These are phyloP conservation scores for Nipponia nippon DNA, from an alignment of 2,113 vertebrate genomes.

Conservation along the genomic window DNA sequence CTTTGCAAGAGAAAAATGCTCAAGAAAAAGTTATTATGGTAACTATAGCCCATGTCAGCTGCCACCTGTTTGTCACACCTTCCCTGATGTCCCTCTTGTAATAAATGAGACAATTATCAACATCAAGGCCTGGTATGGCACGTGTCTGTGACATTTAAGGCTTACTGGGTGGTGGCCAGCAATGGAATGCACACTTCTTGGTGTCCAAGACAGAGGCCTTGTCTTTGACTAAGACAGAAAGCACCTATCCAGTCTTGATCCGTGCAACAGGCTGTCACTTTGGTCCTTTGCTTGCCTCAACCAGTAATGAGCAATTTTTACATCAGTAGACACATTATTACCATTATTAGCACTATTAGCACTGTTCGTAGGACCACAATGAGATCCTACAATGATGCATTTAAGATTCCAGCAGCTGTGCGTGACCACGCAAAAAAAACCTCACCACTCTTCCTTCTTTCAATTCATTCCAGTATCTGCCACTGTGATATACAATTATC, in stretches of 20 bases:
- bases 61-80: neutral
- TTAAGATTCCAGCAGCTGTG: neutral
- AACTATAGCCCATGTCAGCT: neutral
- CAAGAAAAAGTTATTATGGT: neutral
- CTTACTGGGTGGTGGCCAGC: neutral
- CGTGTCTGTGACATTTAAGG: neutral
- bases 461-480: neutral
- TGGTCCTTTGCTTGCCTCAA: neutral
- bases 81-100: neutral
- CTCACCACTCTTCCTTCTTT: neutral
- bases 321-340: neutral
- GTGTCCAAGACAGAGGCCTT: neutral
- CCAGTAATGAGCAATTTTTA: neutral
- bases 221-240: neutral
- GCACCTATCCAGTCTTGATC: neutral
- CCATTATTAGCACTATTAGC: neutral
- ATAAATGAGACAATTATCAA: neutral
- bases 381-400: neutral
- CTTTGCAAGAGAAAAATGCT: neutral
- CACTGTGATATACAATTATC: neutral
- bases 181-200: neutral
- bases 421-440: neutral
- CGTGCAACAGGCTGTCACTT: neutral
- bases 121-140: neutral
- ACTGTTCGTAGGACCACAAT: neutral